Evolutionary conservation across 2,113 vertebrate species (phyloP).

Genomic region (Petaurus breviceps): DNA sequence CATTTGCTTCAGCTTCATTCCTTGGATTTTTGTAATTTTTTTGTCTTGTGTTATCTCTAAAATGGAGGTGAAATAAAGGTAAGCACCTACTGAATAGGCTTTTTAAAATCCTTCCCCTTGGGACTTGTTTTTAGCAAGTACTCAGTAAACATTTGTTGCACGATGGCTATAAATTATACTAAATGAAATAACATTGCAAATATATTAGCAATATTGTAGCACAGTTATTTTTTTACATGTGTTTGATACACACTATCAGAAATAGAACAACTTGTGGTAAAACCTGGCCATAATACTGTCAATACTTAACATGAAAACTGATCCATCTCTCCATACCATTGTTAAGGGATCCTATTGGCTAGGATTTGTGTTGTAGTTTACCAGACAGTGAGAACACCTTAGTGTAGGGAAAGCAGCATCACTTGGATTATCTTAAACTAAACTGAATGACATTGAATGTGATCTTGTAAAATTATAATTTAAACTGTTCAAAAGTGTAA

Average conservation of each 20-base stretch:
- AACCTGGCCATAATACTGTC: background rate
- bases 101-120: background rate
- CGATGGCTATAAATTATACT: background rate
- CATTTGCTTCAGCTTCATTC: background rate
- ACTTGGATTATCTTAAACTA: background rate
- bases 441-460: constrained; percentile 12
- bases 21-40: background rate
- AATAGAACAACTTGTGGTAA: background rate
- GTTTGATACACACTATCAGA: background rate
- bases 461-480: background rate
- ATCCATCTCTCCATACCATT: rapidly evolving
- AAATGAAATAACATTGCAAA: background rate
- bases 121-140: background rate
- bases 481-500: background rate
- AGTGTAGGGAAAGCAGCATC: background rate
- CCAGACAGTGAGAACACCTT: background rate
- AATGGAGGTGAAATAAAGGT: background rate
- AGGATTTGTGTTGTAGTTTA: background rate
- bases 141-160: background rate
- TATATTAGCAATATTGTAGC: background rate
- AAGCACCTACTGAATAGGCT: background rate
- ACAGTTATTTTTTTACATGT: background rate
- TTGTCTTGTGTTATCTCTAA: background rate
- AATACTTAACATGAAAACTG: background rate
- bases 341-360: background rate